Conservation (phyloP, 1,140 invertebrate species). For the Heterodera carotae region DNA sequence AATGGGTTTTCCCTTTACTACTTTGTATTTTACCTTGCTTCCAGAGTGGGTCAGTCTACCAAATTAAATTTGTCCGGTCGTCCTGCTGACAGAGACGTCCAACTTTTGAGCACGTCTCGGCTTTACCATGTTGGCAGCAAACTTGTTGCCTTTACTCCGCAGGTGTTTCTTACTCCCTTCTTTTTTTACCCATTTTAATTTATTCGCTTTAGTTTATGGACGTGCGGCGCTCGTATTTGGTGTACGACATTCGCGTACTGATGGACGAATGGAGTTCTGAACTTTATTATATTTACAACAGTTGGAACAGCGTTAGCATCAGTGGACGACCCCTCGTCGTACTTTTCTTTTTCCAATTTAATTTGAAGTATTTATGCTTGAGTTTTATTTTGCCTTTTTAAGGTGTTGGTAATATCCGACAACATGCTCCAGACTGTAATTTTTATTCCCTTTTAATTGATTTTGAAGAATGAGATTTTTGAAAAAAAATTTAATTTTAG, state of each 20-base stretch:
- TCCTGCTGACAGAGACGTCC: conserved; percentile 85
- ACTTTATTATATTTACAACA: conserved; percentile 91
- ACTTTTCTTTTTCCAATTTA: neutral
- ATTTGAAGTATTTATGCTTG: too few species aligned
- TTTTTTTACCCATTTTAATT: too few species aligned
- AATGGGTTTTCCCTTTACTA: neutral
- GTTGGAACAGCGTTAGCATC: conserved; percentile 81
- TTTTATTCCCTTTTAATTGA: conserved; percentile 29
- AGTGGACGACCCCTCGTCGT: conserved; percentile 83
- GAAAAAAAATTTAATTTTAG: neutral
- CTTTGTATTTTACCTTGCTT: conserved; percentile 27
- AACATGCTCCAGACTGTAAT: conserved; percentile 82
- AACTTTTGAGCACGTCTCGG: conserved; percentile 96
- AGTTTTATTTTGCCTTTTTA: neutral
- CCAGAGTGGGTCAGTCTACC: conserved; percentile 75
- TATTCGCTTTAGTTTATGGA: conserved; percentile 90
- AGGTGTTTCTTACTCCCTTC: conserved; percentile 72
- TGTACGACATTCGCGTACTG: conserved; percentile 91
- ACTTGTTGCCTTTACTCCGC: conserved; percentile 96
- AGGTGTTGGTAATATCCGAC: conserved; percentile 79
- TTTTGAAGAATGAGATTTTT: conserved; percentile 9
- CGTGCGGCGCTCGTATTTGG: conserved; percentile 91
- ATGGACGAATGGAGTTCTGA: conserved; percentile 94
- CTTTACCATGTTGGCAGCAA: conserved; percentile 90
- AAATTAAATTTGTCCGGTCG: conserved; percentile 88